Conservation (phyloP, 2,888 invertebrate genomes). For the Synanthedon formicaeformis region DNA sequence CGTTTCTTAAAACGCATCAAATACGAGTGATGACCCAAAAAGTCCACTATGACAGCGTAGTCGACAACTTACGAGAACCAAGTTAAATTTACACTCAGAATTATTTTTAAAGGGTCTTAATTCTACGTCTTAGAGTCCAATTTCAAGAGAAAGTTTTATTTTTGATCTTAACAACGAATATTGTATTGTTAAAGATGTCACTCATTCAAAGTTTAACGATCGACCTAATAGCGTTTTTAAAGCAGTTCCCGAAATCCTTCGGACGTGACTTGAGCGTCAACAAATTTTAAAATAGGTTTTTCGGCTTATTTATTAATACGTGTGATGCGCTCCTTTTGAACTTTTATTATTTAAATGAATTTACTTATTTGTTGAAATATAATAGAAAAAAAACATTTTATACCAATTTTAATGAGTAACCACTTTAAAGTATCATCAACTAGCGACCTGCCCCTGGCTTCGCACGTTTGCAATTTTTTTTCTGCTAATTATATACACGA, state of each 20-base stretch:
- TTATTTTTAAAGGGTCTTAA: slow-evolving; percentile 2
- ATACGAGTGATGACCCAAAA: slow-evolving; percentile 56
- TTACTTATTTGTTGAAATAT: no score
- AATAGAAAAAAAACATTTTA: no score
- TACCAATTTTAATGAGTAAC: no score
- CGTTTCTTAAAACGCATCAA: slow-evolving; percentile 57
- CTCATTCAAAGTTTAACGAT: slow-evolving; percentile 67
- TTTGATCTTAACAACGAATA: slow-evolving; percentile 7
- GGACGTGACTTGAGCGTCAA: slow-evolving; percentile 65
- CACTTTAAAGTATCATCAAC: no score
- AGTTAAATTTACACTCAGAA: slow-evolving; percentile 11
- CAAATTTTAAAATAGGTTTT: slow-evolving; percentile 60
- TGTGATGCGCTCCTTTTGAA: slow-evolving; percentile 39
- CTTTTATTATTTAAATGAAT: slow-evolving; percentile 15
- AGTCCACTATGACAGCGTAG: slow-evolving; percentile 46
- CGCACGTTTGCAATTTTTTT: no score
- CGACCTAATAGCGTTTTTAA: slow-evolving; percentile 65
- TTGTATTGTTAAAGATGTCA: slow-evolving; percentile 57
- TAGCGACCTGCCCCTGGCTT: no score
- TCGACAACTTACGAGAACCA: slow-evolving; percentile 49
- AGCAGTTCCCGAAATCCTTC: slow-evolving; percentile 64
- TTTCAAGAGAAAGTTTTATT: slow-evolving; percentile 4
- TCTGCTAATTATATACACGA: no score
- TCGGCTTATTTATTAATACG: slow-evolving; percentile 31
- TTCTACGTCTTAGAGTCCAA: not conserved